These are phyloP conservation scores for Miichthys miiuy DNA, from an alignment of 2,797 vertebrate genomes.

Conservation along the genomic window DNA sequence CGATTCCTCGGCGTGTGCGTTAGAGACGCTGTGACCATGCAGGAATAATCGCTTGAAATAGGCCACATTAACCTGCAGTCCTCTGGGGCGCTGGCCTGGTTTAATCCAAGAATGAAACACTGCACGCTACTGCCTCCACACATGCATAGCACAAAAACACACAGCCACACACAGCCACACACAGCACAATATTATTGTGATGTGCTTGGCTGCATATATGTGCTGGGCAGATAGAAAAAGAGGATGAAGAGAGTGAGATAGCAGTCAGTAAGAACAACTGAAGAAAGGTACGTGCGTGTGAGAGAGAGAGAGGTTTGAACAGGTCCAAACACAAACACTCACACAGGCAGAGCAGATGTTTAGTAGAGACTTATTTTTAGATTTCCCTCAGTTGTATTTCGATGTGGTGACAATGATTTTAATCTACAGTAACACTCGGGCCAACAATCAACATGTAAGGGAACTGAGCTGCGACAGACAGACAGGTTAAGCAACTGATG, in stretches of 20 bases:
- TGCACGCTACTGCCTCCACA: slow-evolving; percentile 53
- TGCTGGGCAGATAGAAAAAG: slow-evolving; percentile 8
- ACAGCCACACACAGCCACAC: slow-evolving; percentile 1
- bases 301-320: background rate
- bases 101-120: slow-evolving; percentile 74
- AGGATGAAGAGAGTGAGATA: background rate
- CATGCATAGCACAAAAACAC: slow-evolving; percentile 27
- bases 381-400: slow-evolving; percentile 6
- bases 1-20: slow-evolving; percentile 46
- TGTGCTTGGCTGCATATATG: background rate
- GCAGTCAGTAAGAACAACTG: background rate
- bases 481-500: slow-evolving; percentile 24
- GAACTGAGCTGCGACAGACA: slow-evolving; percentile 22
- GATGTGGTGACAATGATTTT: slow-evolving; percentile 17
- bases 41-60: slow-evolving; percentile 82
- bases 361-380: background rate
- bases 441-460: slow-evolving; percentile 1
- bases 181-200: slow-evolving; percentile 1
- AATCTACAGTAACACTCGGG: slow-evolving; percentile 17
- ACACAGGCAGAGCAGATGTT: slow-evolving; percentile 16
- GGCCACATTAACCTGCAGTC: slow-evolving; percentile 83
- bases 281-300: background rate
- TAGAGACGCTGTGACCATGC: slow-evolving; percentile 71
- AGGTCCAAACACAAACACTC: background rate
- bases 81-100: slow-evolving; percentile 80